Evolutionary conservation across 2,888 invertebrate species (phyloP), one percentile per base, ranked within the genome.

Genomic region (Amphipoea lucens): DNA sequence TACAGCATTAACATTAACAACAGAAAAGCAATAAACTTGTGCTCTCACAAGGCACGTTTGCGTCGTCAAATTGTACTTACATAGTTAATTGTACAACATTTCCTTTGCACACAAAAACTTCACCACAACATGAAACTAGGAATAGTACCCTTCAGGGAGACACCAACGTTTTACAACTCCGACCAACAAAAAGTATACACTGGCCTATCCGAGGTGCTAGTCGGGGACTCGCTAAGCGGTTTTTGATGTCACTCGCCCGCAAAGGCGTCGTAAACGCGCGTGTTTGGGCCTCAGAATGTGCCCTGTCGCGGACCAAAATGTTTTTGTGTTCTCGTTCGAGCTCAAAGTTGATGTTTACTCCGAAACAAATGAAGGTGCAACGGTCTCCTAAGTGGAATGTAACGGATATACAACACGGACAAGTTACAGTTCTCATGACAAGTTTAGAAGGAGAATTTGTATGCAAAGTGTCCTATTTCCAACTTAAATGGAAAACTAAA

Each of bases 201-300:
- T 84, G 87, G 87, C 81, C 87, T 84, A 92, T 91, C 91, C 91
- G 87, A 91, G 92, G 92, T 91, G 89, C 92, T 90, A 92, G 92
- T 93, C 91, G 87, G 92, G 91, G 93, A 91, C 88, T 82, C 92
- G 89, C 94, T 95, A 94, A 94, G 94, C 94, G 94, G 93, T 94
- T 94, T 94, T 95, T 95, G 94, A 95, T 94, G 95, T 95, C 92
- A 87, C 91, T 87, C 80, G 82, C 88, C 90, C 92, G 90, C 93
- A 87, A 86, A 92, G 90, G 92, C 90, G 83, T 92, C 94, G 91
- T 95, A 94, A 94, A 94, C 90, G 93, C 91, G 91, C 89, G 84
- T 91, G 90, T 91, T 90, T 82, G 84, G 90, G 80, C 88, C 83
- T 83, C 79, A 81, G 88, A 89, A 89, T 90, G 87, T 85, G 85